These are phyloP conservation scores for Odocoileus hemionus DNA, from an alignment of 2,113 vertebrate genomes.

Conservation along the genomic window DNA sequence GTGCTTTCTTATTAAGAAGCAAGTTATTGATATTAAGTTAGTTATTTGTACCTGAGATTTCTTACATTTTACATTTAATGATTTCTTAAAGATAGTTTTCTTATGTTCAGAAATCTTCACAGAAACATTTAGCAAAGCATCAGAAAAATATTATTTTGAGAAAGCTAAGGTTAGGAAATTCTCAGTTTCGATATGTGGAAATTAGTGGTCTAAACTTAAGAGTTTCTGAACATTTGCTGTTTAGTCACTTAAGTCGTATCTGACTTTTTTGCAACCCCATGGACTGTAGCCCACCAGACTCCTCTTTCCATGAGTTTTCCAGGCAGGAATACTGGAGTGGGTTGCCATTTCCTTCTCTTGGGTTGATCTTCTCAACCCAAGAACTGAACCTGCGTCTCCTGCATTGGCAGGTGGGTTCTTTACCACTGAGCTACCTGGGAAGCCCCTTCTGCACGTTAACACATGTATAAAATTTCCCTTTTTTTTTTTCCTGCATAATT, in stretches of 20 bases:
- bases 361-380: neutral
- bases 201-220: neutral
- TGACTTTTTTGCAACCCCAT: neutral
- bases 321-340: neutral
- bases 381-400: neutral
- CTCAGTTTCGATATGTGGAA: neutral
- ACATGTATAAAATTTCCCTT: neutral
- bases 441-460: neutral
- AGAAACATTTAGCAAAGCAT: conserved; percentile 15
- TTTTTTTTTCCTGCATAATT: neutral
- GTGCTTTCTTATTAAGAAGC: neutral
- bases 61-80: conserved; percentile 24
- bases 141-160: neutral
- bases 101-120: neutral
- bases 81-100: conserved; percentile 4
- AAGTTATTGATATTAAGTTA: conserved; percentile 29
- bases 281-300: neutral
- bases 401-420: neutral
- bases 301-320: neutral
- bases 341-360: neutral
- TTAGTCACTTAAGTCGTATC: neutral
- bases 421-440: neutral
- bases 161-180: neutral
- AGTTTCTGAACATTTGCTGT: neutral
- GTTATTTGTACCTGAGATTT: neutral